phyloP scores from a whole-genome alignment of 2,888 invertebrate genomes.

The Trissolcus brochymenae region DNA sequence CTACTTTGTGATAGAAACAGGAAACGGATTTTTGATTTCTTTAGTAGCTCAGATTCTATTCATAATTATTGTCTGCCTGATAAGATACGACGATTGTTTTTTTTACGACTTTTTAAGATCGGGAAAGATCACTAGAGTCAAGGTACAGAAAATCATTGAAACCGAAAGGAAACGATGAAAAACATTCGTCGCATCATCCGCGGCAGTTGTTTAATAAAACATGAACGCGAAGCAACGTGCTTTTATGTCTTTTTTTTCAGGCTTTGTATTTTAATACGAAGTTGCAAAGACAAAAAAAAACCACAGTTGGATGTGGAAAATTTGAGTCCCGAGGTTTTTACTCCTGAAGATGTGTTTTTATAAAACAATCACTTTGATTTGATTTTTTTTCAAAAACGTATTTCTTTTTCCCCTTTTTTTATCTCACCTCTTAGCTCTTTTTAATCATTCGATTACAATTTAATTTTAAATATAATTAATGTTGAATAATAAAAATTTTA shows the following conservation, averaged over 20 bases:
- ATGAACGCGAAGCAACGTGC: slow-evolving; percentile 10
- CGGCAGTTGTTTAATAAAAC: slow-evolving; percentile 23
- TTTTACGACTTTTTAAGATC: slow-evolving; percentile 51
- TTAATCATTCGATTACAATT: too few species aligned
- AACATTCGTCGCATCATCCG: slow-evolving; percentile 34
- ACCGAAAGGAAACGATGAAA: slow-evolving; percentile 56
- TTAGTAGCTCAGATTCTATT: neutral
- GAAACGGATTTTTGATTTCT: neutral
- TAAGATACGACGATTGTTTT: neutral
- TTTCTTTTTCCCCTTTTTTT: too few species aligned
- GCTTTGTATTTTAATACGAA: too few species aligned
- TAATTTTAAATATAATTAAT: too few species aligned
- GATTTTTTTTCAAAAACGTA: too few species aligned
- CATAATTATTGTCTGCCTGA: neutral
- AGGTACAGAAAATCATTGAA: slow-evolving; percentile 60
- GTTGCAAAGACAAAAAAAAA: neutral
- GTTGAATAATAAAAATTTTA: neutral
- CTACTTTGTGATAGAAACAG: neutral
- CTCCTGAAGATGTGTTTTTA: too few species aligned
- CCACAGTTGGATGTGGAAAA: too few species aligned
- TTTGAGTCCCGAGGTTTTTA: too few species aligned
- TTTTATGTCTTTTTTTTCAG: slow-evolving; percentile 4
- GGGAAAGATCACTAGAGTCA: slow-evolving; percentile 58
- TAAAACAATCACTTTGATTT: too few species aligned
- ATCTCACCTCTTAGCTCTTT: too few species aligned